phyloP scores from a whole-genome alignment of 2,888 invertebrate species.

The Actias luna region DNA sequence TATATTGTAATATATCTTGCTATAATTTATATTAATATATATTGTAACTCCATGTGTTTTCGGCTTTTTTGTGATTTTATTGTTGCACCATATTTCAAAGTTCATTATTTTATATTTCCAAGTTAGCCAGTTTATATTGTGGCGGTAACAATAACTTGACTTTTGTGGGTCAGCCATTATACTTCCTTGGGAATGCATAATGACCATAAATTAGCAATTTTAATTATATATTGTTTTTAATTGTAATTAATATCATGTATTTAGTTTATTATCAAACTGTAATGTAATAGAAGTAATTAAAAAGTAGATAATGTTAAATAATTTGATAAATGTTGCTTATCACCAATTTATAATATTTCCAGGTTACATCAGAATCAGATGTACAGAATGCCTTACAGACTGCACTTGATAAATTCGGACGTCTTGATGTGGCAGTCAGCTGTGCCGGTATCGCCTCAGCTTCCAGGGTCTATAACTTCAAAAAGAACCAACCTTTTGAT shows the following conservation, averaged over 20 bases:
- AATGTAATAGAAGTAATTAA: background rate
- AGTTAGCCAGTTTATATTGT: no score
- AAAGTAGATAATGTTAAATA: background rate
- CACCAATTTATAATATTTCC: constrained; percentile 12
- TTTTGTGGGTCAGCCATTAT: background rate
- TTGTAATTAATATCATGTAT: background rate
- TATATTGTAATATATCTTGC: no score
- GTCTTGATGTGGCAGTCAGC: constrained; percentile 93
- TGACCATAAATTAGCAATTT: background rate
- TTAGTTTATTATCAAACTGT: background rate
- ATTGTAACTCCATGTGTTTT: no score
- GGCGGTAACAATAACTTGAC: background rate
- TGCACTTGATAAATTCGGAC: constrained; percentile 91
- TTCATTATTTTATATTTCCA: no score
- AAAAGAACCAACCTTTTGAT: constrained; percentile 89
- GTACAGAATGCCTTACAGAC: constrained; percentile 87
- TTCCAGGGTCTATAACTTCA: constrained; percentile 93
- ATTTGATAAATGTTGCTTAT: background rate
- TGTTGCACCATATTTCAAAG: no score
- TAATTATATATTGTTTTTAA: background rate
- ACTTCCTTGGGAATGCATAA: background rate
- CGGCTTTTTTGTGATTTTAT: no score
- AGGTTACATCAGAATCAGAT: constrained; percentile 93
- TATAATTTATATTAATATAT: no score
- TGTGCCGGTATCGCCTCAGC: constrained; percentile 98